A percentile compares a stretch with the other conserved stretches of the same genome.
These are phyloP conservation scores for Melanostoma scalare DNA, from an alignment of 2,888 invertebrate species.

Conservation along the genomic window DNA sequence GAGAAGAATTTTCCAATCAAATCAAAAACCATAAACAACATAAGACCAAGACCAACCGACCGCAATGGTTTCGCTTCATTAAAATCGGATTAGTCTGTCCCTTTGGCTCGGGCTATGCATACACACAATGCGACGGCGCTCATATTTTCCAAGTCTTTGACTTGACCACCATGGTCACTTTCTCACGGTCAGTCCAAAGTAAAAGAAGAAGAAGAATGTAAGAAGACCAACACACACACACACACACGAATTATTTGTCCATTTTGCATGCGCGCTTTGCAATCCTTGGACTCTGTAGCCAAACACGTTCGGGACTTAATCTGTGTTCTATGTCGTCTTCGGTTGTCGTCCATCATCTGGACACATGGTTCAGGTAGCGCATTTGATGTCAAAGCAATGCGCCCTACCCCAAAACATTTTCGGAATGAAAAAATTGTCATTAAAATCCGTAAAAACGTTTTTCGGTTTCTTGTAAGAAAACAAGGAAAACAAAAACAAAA, in stretches of 20 bases:
- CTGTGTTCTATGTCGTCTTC: constrained; percentile 21
- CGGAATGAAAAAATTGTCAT: constrained; percentile 64
- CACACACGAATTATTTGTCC: constrained; percentile 39
- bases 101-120: constrained; percentile 1
- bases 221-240: neutral
- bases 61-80: constrained; percentile 81
- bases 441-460: constrained; percentile 68
- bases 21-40: constrained; percentile 71
- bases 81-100: constrained; percentile 80
- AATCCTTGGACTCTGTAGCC: constrained; percentile 56
- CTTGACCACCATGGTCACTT: constrained; percentile 52
- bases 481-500: neutral
- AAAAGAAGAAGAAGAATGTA: neutral
- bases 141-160: constrained; percentile 32
- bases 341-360: constrained; percentile 60
- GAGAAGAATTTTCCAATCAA: constrained; percentile 61
- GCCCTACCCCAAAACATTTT: constrained; percentile 37
- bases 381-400: constrained; percentile 41
- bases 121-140: constrained; percentile 41
- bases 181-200: constrained; percentile 60
- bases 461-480: constrained; percentile 40
- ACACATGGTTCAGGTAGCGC: constrained; percentile 58
- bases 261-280: constrained; percentile 66
- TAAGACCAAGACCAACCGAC: constrained; percentile 74
- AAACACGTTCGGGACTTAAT: constrained; percentile 55